Evolutionary conservation across 2,797 vertebrate species (phyloP).

Genomic region (Coregonus sp.): DNA sequence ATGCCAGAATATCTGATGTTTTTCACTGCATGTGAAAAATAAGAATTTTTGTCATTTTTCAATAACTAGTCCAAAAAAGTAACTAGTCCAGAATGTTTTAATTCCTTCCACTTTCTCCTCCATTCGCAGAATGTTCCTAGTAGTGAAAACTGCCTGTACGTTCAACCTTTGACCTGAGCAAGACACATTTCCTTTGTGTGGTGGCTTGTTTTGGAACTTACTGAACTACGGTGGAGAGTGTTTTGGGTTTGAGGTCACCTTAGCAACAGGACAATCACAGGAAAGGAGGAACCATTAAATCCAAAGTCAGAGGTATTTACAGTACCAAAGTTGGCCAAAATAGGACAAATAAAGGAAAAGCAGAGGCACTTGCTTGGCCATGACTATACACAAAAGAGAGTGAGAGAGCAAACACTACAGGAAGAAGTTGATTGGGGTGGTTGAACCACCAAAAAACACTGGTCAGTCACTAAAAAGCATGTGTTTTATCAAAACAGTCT

Average conservation of each 20-base stretch:
- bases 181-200: slow-evolving; percentile 13
- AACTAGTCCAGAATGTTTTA: not conserved
- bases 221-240: slow-evolving; percentile 16
- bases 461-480: too few relatives aligned
- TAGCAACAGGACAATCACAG: slow-evolving; percentile 55
- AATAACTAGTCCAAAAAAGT: not conserved
- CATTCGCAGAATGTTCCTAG: not conserved
- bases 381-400: not conserved
- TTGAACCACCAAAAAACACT: too few relatives aligned
- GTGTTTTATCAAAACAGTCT: too few relatives aligned
- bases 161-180: not conserved
- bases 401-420: not conserved
- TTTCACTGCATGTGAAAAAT: not conserved
- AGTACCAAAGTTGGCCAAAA: slow-evolving; percentile 20
- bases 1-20: not conserved
- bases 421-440: too few relatives aligned
- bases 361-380: slow-evolving; percentile 19
- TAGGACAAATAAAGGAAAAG: slow-evolving; percentile 42
- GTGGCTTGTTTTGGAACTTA: slow-evolving; percentile 33
- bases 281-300: slow-evolving; percentile 32
- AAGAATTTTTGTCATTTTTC: too few relatives aligned
- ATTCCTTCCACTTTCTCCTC: not conserved
- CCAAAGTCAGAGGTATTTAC: slow-evolving; percentile 39
- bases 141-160: not conserved
- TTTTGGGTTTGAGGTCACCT: slow-evolving; percentile 32